Evolutionary conservation across 2,888 invertebrate genomes (phyloP), one percentile per base, ranked within the genome.

Genomic region (Drosophila kuntzei): DNA sequence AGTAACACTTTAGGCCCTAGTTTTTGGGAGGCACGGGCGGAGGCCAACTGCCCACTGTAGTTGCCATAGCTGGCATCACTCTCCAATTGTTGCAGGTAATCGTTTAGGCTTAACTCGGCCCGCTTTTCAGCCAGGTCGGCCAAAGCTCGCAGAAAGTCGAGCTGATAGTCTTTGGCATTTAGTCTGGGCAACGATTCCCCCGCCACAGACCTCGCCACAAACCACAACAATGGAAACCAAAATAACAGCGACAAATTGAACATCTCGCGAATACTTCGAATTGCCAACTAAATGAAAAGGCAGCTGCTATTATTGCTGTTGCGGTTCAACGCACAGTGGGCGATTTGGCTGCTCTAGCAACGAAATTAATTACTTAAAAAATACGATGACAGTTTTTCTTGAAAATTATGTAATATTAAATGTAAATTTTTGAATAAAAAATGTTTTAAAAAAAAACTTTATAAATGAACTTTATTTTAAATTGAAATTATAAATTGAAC

Each of bases 1-100:
- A 90, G 80, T 34, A 90, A 60, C 46, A 90, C 78, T 73, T 90
- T 90, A 0, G 76, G 29, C 44, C 77, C 77, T 3, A 89, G 16
- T 57, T 72, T 79, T 0, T 14, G 16, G 0, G 76, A 51, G 0
- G 71, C 50, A 0, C 76, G 57, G 2, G 79, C 85, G 3, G 44
- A 6, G 7, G 62, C 44, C n/a, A 88, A 43, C 6, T 80, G 71
- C 0, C 41, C 20, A 0, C 39, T 49, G 34, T 89, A 87, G n/a
- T 75, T 62, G 20, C 29, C 60, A 49, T 78, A 80, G 8, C 57
- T 62, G 6, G 50, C 16, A 37, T 72, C 75, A 2, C 1, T 16
- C 55, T 76, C 72, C 57, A 91, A 54, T 11, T 79, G 73, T 2
- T 57, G 62, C 16, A 90, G 60, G 27, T 80, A 88, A 5, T 65